These are phyloP conservation scores for Semotilus atromaculatus DNA, from an alignment of 2,797 vertebrate species.

Conservation along the genomic window DNA sequence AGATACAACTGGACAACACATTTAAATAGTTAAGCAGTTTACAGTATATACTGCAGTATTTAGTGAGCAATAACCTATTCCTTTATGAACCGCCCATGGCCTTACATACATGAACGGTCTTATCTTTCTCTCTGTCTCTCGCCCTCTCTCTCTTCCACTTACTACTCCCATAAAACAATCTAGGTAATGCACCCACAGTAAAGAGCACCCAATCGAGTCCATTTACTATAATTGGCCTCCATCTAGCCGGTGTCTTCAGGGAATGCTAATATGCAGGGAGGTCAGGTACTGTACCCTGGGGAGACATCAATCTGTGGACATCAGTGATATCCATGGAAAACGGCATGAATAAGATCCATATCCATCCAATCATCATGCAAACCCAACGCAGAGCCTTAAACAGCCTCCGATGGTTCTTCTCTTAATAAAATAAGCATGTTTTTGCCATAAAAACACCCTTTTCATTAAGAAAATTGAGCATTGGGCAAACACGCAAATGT, in stretches of 20 bases:
- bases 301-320: constrained; percentile 67
- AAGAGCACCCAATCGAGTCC: constrained; percentile 77
- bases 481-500: not conserved
- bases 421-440: not conserved
- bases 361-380: constrained; percentile 8
- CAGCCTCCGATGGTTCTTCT: not conserved
- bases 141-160: not conserved
- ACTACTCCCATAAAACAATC: constrained; percentile 69
- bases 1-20: not conserved
- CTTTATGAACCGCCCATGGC: not conserved
- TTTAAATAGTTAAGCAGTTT: not conserved
- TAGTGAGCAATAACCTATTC: not conserved
- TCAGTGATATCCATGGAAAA: constrained; percentile 19
- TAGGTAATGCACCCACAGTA: constrained; percentile 79
- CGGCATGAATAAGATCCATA: not conserved
- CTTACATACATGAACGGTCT: not conserved
- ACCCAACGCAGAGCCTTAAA: not conserved
- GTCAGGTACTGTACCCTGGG: constrained; percentile 61
- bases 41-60: not conserved
- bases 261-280: constrained; percentile 76
- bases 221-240: constrained; percentile 77
- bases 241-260: constrained; percentile 68
- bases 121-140: constrained; percentile 5
- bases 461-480: not conserved
- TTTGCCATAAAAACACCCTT: not conserved